Evolutionary conservation across 2,888 invertebrate genomes (phyloP).

Genomic region (Onthophagus sagittarius): DNA sequence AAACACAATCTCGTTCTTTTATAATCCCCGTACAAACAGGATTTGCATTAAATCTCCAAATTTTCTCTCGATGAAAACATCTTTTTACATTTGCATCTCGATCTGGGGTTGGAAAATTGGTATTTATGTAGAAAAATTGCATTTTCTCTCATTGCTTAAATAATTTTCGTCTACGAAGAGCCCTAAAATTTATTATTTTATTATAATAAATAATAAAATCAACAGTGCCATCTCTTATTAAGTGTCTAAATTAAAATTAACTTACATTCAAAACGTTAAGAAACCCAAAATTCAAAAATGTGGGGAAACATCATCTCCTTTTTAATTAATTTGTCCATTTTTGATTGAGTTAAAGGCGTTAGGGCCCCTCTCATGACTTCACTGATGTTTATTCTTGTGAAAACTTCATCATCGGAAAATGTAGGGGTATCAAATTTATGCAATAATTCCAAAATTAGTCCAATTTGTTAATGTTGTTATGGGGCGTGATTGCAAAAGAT

Average conservation of each 20-base stretch:
- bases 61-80: constrained; percentile 15
- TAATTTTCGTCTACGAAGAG: constrained; percentile 60
- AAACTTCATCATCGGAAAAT: constrained; percentile 59
- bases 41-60: constrained; percentile 22
- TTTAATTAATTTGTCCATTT: constrained; percentile 2
- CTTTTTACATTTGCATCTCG: constrained; percentile 25
- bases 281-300: constrained; percentile 6
- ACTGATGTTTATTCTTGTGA: constrained; percentile 71
- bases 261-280: constrained; percentile 15
- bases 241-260: not conserved
- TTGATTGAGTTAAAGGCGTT: constrained; percentile 37
- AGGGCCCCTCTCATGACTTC: constrained; percentile 64
- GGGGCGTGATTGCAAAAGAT: constrained; percentile 71
- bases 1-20: constrained; percentile 67
- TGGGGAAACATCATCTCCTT: not conserved
- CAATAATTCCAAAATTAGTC: constrained; percentile 71
- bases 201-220: not conserved
- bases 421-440: constrained; percentile 73
- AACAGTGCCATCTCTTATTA: too few species aligned
- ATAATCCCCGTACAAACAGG: constrained; percentile 69
- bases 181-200: constrained; percentile 41
- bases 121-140: constrained; percentile 59
- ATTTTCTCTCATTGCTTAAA: constrained; percentile 57
- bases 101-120: constrained; percentile 34
- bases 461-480: constrained; percentile 70